These are phyloP conservation scores for Myiotriccus ornatus DNA, from an alignment of 2,797 vertebrate species.

Conservation along the genomic window DNA sequence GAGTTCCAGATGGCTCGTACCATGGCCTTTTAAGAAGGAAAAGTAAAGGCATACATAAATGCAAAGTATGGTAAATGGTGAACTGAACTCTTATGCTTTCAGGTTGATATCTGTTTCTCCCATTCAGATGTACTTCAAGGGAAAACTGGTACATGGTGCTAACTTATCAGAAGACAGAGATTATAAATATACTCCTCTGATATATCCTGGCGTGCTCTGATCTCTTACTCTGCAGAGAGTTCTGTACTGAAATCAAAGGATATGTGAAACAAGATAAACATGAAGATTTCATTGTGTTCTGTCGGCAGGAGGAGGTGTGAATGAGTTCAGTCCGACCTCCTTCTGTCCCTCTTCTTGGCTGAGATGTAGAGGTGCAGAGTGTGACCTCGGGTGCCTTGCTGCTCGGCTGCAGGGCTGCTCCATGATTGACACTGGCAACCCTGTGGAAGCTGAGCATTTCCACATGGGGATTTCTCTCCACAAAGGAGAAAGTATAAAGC, in stretches of 20 bases:
- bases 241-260: background rate
- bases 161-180: background rate
- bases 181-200: conserved; percentile 25
- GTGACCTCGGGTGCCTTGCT: background rate
- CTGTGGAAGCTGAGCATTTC: background rate
- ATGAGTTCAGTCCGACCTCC: background rate
- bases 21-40: background rate
- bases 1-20: background rate
- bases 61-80: background rate
- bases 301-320: background rate
- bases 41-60: background rate
- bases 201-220: background rate
- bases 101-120: conserved; percentile 17
- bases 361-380: background rate
- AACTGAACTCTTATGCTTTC: background rate
- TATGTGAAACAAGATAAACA: background rate
- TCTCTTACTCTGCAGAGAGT: background rate
- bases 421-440: background rate
- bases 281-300: background rate
- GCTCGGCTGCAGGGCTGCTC: background rate
- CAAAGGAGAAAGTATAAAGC: background rate
- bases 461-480: fast-evolving
- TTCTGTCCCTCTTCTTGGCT: background rate
- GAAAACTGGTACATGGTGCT: conserved; percentile 7
- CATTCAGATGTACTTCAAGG: conserved; percentile 24